phyloP scores from a whole-genome alignment of 2,113 vertebrate species.

The Pyrgilauda ruficollis region DNA sequence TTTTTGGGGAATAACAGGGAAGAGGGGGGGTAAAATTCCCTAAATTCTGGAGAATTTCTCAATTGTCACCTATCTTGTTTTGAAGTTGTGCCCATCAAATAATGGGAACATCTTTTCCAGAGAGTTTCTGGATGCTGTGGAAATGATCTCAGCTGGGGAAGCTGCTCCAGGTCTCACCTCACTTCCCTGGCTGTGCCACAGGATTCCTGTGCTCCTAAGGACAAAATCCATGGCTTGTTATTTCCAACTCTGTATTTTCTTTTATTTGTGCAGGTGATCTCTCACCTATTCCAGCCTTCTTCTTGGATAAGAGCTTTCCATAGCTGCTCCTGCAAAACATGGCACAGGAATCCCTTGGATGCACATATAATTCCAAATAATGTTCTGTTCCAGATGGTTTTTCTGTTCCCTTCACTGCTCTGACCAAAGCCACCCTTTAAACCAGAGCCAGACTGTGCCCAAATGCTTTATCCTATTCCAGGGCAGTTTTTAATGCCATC shows the following conservation, averaged over 20 bases:
- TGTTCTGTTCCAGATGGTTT: not conserved
- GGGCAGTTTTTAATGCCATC: not conserved
- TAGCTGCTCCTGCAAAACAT: not conserved
- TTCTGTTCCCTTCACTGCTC: not conserved
- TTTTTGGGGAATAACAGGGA: not conserved
- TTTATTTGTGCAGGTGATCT: not conserved
- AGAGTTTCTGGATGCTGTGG: not conserved
- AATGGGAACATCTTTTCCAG: not conserved
- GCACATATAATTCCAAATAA: fast-evolving
- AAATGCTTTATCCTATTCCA: not conserved
- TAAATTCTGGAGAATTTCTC: not conserved
- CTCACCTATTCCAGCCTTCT: not conserved
- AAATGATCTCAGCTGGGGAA: not conserved
- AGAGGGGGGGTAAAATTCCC: not conserved
- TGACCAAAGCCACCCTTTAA: not conserved
- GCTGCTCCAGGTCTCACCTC: not conserved
- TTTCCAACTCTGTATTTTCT: not conserved
- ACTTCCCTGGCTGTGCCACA: not conserved
- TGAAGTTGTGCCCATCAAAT: not conserved
- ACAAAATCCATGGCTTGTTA: not conserved
- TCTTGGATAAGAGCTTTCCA: not conserved
- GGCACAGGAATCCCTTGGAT: not conserved
- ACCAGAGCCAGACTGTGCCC: not conserved
- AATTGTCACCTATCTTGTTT: not conserved
- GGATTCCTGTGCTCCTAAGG: not conserved